Percentiles rank a stretch among this genome's conserved stretches.
Conservation (phyloP, 2,888 invertebrate species). For the Cremastinae sp. region DNA sequence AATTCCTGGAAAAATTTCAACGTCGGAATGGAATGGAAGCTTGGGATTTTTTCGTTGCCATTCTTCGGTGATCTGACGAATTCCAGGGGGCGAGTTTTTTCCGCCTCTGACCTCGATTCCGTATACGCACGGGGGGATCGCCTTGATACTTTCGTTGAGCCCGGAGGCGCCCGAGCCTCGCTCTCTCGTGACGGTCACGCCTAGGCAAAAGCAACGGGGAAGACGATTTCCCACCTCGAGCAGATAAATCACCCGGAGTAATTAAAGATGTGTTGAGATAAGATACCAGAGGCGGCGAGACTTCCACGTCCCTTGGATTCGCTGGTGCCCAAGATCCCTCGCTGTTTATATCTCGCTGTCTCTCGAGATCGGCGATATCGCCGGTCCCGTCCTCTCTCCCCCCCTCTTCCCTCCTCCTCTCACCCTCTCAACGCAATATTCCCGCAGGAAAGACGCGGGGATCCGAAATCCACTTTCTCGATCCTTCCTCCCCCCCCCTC, state of each 20-base stretch:
- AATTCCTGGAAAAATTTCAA: too few relatives aligned
- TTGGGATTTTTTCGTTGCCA: not conserved
- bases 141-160: slow-evolving; percentile 46
- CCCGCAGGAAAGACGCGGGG: slow-evolving; percentile 19
- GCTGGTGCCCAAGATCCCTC: slow-evolving; percentile 27
- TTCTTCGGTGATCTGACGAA: slow-evolving; percentile 27
- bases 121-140: slow-evolving; percentile 15
- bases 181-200: slow-evolving; percentile 35
- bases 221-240: slow-evolving; percentile 63
- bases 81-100: slow-evolving; percentile 30
- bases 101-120: not conserved
- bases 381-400: slow-evolving; percentile 42
- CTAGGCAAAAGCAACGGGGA: slow-evolving; percentile 51
- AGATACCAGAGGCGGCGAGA: slow-evolving; percentile 52
- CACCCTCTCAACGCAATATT: not conserved
- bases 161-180: not conserved
- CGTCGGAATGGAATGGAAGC: slow-evolving; percentile 13
- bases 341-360: slow-evolving; percentile 32
- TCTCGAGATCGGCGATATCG: slow-evolving; percentile 68
- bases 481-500: slow-evolving; percentile 9
- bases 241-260: slow-evolving; percentile 73
- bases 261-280: slow-evolving; percentile 76
- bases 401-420: slow-evolving; percentile 7
- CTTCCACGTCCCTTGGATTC: slow-evolving; percentile 50
- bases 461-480: slow-evolving; percentile 8